Conservation (phyloP, 2,797 vertebrate genomes). For the Babyrousa celebensis region DNA sequence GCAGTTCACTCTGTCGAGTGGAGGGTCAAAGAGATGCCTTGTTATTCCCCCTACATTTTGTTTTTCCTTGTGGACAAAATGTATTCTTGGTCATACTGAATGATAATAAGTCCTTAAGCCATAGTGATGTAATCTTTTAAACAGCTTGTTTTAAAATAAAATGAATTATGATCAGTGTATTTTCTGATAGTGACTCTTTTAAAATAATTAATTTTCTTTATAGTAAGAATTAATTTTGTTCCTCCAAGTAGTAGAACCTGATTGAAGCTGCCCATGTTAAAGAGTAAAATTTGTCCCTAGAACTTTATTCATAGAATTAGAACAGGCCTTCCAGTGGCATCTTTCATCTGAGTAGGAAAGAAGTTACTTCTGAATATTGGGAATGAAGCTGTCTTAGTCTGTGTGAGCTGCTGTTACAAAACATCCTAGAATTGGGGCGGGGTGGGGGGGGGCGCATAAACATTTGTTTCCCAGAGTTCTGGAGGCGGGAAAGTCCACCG, state of each 20-base stretch:
- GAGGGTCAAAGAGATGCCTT: neutral
- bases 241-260: conserved; percentile 15
- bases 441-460: neutral
- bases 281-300: neutral
- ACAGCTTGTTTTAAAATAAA: conserved; percentile 48
- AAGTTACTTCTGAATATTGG: neutral
- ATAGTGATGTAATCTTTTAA: neutral
- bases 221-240: conserved; percentile 35
- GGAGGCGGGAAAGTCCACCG: neutral
- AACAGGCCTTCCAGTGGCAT: neutral
- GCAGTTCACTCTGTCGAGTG: conserved; percentile 28
- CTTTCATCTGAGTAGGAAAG: neutral
- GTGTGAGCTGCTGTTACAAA: neutral
- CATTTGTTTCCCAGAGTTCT: neutral
- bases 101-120: neutral
- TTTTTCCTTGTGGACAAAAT: neutral
- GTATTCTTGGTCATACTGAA: neutral
- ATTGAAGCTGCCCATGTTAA: neutral
- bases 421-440: neutral
- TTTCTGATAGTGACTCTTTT: conserved; percentile 58
- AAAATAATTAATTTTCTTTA: conserved; percentile 34
- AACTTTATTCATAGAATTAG: conserved; percentile 39
- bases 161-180: neutral
- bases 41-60: neutral
- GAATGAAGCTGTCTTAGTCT: neutral